phyloP scores from a whole-genome alignment of 1,140 invertebrate genomes.

The Dendroctonus ponderosae region DNA sequence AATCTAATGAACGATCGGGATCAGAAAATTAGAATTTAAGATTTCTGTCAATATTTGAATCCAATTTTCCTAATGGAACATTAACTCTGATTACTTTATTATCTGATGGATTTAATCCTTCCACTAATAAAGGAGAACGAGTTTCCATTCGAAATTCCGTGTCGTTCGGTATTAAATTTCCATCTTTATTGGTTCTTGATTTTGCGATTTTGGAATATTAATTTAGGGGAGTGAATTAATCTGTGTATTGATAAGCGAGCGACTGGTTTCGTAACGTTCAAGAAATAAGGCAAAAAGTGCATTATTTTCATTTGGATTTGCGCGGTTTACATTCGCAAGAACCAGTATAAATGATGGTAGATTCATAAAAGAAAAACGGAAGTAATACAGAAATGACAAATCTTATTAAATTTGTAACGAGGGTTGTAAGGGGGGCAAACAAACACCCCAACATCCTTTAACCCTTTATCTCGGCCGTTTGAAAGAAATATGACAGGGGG shows the following conservation, averaged over 20 bases:
- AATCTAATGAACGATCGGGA: slow-evolving; percentile 31
- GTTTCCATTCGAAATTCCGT: slow-evolving; percentile 29
- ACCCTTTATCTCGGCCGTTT: slow-evolving; percentile 34
- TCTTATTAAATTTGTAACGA: slow-evolving; percentile 34
- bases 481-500: slow-evolving; percentile 32
- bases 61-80: slow-evolving; percentile 46
- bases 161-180: slow-evolving; percentile 30
- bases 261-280: neutral
- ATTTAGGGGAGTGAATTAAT: slow-evolving; percentile 8
- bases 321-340: neutral
- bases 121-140: slow-evolving; percentile 25
- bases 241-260: neutral
- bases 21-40: slow-evolving; percentile 44
- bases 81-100: slow-evolving; percentile 40
- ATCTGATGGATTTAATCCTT: slow-evolving; percentile 37
- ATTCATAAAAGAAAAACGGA: slow-evolving; percentile 3
- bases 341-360: neutral
- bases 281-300: neutral
- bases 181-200: slow-evolving; percentile 21
- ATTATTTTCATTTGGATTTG: neutral
- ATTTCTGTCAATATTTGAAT: slow-evolving; percentile 48
- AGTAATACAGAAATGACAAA: slow-evolving; percentile 30
- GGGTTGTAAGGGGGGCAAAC: slow-evolving; percentile 17
- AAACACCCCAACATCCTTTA: slow-evolving; percentile 29
- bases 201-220: slow-evolving; percentile 16